Evolutionary conservation across 1,140 invertebrate species (phyloP), one percentile per base, ranked within the genome.

Genomic region (Chelonus insularis): DNA sequence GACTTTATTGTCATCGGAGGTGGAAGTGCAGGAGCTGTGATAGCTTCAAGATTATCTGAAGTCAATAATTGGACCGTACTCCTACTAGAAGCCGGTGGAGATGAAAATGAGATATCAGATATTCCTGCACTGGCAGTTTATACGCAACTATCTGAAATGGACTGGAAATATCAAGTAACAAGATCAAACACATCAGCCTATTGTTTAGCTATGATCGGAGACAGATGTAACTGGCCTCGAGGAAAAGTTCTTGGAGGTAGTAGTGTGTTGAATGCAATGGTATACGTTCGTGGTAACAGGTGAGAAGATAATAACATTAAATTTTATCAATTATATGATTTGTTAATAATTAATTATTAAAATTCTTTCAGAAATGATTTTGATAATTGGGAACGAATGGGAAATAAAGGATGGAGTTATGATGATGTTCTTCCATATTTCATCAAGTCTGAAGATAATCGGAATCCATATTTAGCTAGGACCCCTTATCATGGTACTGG

Each of bases 211-310:
- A 93, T 93, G 91, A 86, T 88, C 32, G 91, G 88, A 0, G 90
- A 92, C 72, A 83, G 91, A 21, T 94, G 92, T 70, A 92, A 92
- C 75, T 94, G 92, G 92, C 92, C 94, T 1, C 82, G 92, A 57
- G 93, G 92, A 18, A 93, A 91, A 75, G 92, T 95, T 2, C 83
- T 95, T 9, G 96, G 96, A n/a, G 96, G 96, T 9, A 92, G 92
- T 23, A 95, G 93, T 45, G 94, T 96, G 0, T 84, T 98, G 1
- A 98, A 98, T 77, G 94, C 94, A 1, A 96, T 97, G 94, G 86
- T 97, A 5, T 98, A 98, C 79, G 90, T 97, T 0, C 86, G 96
- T 39, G 96, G 96, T 18, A 96, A 98, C 72, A 87, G 84, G 64
- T 78, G 72, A n/a, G n/a, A n/a, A n/a, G n/a, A n/a, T n/a, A n/a